A percentile compares a stretch with the other conserved stretches of the same genome.
Conservation (phyloP, 2,113 vertebrate species). For the Burhinus oedicnemus region DNA sequence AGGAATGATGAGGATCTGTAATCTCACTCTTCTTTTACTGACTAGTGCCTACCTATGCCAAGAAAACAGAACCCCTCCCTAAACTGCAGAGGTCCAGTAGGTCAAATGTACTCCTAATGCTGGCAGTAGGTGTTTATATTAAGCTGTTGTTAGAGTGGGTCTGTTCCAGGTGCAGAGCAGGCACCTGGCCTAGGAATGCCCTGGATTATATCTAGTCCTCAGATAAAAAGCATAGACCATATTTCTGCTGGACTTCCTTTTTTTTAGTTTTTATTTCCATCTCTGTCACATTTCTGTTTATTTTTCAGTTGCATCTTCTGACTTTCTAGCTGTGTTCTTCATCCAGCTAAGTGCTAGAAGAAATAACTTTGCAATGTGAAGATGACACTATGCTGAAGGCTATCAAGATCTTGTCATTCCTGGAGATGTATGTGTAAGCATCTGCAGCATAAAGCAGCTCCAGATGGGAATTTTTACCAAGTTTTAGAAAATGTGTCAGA, state of each 20-base stretch:
- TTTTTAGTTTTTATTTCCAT: not conserved
- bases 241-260: not conserved
- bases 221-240: not conserved
- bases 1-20: not conserved
- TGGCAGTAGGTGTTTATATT: not conserved
- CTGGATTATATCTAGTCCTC: not conserved
- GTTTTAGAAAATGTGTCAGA: not conserved
- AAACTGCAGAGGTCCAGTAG: not conserved
- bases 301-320: not conserved
- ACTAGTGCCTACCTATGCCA: not conserved
- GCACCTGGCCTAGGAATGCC: not conserved
- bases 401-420: not conserved
- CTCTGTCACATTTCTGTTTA: not conserved
- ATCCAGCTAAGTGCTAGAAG: not conserved
- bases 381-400: not conserved
- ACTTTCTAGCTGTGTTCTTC: not conserved
- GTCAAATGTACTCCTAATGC: not conserved
- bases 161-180: not conserved
- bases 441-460: conserved; percentile 1
- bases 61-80: not conserved
- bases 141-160: not conserved
- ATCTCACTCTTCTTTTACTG: not conserved
- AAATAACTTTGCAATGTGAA: not conserved
- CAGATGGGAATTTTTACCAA: not conserved
- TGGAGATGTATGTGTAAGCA: not conserved